Evolutionary conservation across 2,888 invertebrate species (phyloP), one percentile per base, ranked within the genome.

Genomic region (Apeira syringaria): DNA sequence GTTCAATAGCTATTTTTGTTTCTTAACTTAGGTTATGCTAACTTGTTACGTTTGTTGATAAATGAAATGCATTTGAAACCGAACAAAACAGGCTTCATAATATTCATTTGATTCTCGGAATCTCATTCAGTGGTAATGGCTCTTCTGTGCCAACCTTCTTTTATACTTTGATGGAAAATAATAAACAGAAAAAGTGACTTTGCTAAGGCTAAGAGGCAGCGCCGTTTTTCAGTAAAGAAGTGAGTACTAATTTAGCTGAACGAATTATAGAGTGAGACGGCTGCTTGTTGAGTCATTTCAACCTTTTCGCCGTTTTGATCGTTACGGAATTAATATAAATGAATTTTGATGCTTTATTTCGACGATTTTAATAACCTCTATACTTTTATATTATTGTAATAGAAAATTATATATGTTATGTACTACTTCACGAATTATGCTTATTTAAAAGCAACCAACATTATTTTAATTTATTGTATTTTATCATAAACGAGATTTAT

Each of bases 221-320:
- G 52, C 50, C 47, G 45, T 48, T 48, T 53, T 51, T 63, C 51
- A 61, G 44, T 54, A 59, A 65, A 64, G 64, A 68, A 68, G 56
- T 55, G 57, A 65, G 58, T 62, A 68, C 61, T 69, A 76, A 76
- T 77, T 76, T 72, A 61, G 59, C 50, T 55, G 50, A 72, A 66
- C 53, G 58, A 63, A 68, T 69, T 65, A 56, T 62, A 57, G 55
- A 59, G 59, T 25, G n/a, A 11, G 2, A 64, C 59, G 56, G 63
- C 64, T 63, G 43, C 44, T 35, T 38, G 22, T 22, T 31, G 27
- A 33, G 9, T 18, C 39, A 44, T 29, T 39, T 18, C 20, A 44
- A 24, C 15, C 15, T 7, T n/a, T n/a, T n/a, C n/a, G n/a, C n/a
- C n/a, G n/a, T n/a, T n/a, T n/a, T n/a, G n/a, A n/a, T n/a, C n/a